Evolutionary conservation across 2,113 vertebrate genomes (phyloP).

Genomic region (Aptenodytes patagonicus): DNA sequence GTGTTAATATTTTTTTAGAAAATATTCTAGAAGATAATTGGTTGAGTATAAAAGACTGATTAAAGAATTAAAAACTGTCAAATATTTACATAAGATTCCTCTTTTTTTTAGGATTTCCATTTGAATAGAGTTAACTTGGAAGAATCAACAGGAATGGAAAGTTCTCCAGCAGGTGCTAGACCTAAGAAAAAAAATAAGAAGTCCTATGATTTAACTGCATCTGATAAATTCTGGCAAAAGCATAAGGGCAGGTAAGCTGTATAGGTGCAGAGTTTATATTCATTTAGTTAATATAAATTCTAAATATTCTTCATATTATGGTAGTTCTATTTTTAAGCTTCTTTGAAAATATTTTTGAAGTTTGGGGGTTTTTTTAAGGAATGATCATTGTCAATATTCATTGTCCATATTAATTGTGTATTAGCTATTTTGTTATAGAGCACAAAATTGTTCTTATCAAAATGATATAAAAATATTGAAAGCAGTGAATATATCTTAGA

Average conservation of each 20-base stretch:
- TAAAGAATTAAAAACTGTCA: background rate
- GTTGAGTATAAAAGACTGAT: background rate
- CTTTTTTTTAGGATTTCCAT: conserved; percentile 87
- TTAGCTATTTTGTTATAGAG: background rate
- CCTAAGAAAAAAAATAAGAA: conserved; percentile 97
- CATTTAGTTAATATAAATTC: background rate
- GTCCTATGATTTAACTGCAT: conserved; percentile 91
- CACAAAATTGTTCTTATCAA: background rate
- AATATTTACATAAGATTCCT: background rate
- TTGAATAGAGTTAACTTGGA: conserved; percentile 93
- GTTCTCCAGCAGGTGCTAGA: conserved; percentile 88
- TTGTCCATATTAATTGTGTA: background rate
- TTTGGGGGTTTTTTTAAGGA: background rate
- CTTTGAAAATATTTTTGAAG: background rate
- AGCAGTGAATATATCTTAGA: background rate
- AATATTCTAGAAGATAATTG: background rate
- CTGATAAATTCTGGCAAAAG: conserved; percentile 97
- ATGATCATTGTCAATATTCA: background rate
- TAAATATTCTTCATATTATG: background rate
- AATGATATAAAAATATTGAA: background rate
- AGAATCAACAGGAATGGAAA: conserved; percentile 83
- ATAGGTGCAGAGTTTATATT: background rate
- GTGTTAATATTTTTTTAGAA: background rate
- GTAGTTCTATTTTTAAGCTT: background rate
- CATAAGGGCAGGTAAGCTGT: conserved; percentile 93